Percentiles rank a stretch among this genome's conserved stretches.
These are phyloP conservation scores for Taxidea taxus DNA, from an alignment of 2,113 vertebrate species.

Conservation along the genomic window DNA sequence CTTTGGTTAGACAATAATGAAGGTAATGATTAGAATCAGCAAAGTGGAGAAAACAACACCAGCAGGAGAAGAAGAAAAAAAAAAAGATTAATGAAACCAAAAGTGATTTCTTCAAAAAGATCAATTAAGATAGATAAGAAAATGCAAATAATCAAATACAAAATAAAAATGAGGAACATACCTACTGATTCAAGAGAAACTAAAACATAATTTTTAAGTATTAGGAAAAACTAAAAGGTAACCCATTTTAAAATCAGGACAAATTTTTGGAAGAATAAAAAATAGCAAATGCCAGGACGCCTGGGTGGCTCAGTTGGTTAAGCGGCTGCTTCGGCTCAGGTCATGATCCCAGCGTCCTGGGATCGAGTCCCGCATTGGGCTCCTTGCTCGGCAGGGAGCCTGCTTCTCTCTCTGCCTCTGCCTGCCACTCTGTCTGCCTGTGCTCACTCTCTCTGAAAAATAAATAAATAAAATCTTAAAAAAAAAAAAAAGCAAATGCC, in stretches of 20 bases:
- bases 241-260: not conserved
- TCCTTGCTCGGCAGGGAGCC: no score
- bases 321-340: no score
- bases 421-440: no score
- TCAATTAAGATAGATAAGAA: not conserved
- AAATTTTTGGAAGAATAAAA: not conserved
- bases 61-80: not conserved
- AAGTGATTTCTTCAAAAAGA: not conserved
- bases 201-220: not conserved
- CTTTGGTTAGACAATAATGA: not conserved
- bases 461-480: no score
- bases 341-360: no score
- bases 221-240: not conserved
- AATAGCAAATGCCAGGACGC: not conserved
- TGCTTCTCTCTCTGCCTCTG: no score
- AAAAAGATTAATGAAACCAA: not conserved
- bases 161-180: not conserved
- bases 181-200: not conserved
- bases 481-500: not conserved
- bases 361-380: no score
- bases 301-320: no score
- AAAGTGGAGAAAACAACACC: not conserved
- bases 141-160: not conserved
- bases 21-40: not conserved
- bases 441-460: no score